Base-by-base conservation (phyloP, 2,113 vertebrate species). In the Menura novaehollandiae region DNA sequence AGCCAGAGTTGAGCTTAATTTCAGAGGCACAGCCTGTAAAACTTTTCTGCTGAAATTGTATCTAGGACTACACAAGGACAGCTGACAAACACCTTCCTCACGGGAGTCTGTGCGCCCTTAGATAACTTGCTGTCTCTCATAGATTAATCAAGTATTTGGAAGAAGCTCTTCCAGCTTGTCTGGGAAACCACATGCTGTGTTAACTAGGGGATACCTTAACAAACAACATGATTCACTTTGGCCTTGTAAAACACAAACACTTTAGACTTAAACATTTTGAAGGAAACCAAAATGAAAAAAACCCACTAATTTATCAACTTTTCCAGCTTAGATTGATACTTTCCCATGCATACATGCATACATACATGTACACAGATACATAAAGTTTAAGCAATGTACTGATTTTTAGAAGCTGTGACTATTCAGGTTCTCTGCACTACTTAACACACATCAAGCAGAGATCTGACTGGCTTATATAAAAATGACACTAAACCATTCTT, bases 51-150 rank as follows among this genome's bases (percentile, higher is more conserved):
- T 91, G 63, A 85, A 93, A 64, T 22, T 43, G 12, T 96, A 97
- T 95, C 95, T 81, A 19, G 16, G 3, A 20, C 27, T 32, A 47
- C 75, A 90, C 64, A 51, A 67, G 92, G n/a, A 46, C 1, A 74
- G 76, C 76, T 94, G 95, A 94, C 92, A 96, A 96, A 90, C 95
- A 92, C 95, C 88, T 88, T 93, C 47, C 68, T 67, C 2, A 1
- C 3, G 2, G 47, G 35, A 92, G 53, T 9, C 88, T 59, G 85
- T 96, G 95, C 5, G 0, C 47, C 32, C 23, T 13, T 1, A 94
- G 95, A 96, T 95, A 96, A 96, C 78, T 28, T 63, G 72, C 92
- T 96, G 92, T 63, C 52, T 30, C 82, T 80, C 35, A 11, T 1
- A 96, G 95, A 97, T 96, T 90, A 96, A 94, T 81, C 72, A 81